phyloP scores from a whole-genome alignment of 2,888 invertebrate species.

The Allacma fusca region DNA sequence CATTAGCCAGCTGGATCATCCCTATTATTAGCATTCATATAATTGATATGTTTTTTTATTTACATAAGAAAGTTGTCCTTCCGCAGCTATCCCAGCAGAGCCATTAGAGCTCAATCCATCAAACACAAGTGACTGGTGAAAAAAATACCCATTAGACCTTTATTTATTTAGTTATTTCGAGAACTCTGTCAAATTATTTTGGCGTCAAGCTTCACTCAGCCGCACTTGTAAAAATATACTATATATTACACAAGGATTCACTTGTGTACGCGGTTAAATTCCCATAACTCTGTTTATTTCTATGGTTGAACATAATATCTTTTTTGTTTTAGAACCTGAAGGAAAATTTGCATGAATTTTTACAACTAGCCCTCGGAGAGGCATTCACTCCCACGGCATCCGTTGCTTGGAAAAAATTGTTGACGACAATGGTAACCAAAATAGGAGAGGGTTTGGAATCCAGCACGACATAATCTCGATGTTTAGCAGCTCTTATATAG shows the following conservation, averaged over 20 bases:
- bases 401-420: conserved; percentile 66
- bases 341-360: conserved; percentile 64
- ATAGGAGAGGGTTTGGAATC: conserved; percentile 53
- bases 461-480: neutral
- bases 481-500: neutral
- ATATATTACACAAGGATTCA: too few species aligned
- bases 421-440: conserved; percentile 62
- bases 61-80: neutral
- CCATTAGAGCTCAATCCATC: conserved; percentile 7
- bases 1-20: too few species aligned
- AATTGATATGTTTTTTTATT: conserved; percentile 1
- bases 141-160: neutral
- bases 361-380: conserved; percentile 65
- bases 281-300: neutral
- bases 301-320: neutral
- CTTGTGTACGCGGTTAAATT: too few species aligned
- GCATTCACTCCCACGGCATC: conserved; percentile 65
- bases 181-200: neutral
- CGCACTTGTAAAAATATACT: neutral
- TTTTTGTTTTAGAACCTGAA: conserved; percentile 65
- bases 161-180: neutral
- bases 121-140: neutral
- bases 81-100: neutral
- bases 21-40: neutral
- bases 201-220: neutral